Conservation (phyloP, 1,140 invertebrate species). For the Oscheius sp. region DNA sequence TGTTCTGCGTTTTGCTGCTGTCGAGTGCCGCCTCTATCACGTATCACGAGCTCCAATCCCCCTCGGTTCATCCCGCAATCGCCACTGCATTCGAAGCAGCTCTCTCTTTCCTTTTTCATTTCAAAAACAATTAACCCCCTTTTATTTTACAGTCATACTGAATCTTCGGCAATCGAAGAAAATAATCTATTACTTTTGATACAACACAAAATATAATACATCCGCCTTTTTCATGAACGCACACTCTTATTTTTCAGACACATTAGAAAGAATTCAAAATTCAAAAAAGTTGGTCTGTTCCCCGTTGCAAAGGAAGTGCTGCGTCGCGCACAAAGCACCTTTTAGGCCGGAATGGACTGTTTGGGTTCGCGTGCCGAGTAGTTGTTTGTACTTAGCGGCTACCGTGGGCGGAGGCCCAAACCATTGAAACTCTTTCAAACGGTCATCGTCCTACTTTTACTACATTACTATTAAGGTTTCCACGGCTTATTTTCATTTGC, state of each 20-base stretch:
- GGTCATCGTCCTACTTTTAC: no score
- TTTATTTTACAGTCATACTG: neutral
- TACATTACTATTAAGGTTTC: no score
- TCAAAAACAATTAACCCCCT: neutral
- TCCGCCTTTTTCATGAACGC: neutral
- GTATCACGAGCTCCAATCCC: neutral
- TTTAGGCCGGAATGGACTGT: neutral
- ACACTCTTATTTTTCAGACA: no score
- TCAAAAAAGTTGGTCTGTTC: no score
- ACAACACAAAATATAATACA: neutral
- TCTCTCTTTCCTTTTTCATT: no score
- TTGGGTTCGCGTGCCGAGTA: neutral
- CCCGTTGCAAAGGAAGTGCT: no score
- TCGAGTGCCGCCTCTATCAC: slow-evolving; percentile 7
- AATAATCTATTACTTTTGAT: neutral
- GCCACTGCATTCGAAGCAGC: no score
- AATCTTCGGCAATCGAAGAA: neutral
- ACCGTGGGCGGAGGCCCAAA: neutral
- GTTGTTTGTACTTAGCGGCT: neutral
- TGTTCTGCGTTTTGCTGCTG: slow-evolving; percentile 11
- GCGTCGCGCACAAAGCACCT: neutral
- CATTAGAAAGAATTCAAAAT: no score
- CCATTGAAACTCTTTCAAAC: neutral
- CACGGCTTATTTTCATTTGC: no score
- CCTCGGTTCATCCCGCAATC: neutral